Percentiles rank a stretch among this genome's conserved stretches.
These are phyloP conservation scores for Lutraria rhynchaena DNA, from an alignment of 1,140 invertebrate genomes.

Conservation along the genomic window DNA sequence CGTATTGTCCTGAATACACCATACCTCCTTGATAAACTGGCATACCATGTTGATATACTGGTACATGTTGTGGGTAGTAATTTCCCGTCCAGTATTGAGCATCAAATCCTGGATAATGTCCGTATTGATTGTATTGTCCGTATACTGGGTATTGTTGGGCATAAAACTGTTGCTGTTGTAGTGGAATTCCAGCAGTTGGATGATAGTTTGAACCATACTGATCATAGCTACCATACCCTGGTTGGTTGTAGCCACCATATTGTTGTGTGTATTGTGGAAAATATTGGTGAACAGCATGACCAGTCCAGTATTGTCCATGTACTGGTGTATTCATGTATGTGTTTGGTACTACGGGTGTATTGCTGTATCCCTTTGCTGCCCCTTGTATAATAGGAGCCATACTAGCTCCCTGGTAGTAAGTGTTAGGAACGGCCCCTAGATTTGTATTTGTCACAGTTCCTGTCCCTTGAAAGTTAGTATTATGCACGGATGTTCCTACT, in stretches of 20 bases:
- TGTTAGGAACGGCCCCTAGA: neutral
- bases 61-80: slow-evolving; percentile 1
- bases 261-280: slow-evolving; percentile 33
- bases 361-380: slow-evolving; percentile 19
- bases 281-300: too few species aligned
- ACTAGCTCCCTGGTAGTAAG: neutral
- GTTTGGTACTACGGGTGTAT: neutral
- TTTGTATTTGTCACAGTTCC: too few species aligned
- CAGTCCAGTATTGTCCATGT: slow-evolving; percentile 42
- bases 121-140: slow-evolving; percentile 6
- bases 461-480: too few species aligned
- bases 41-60: neutral
- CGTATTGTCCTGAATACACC: neutral
- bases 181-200: neutral
- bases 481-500: too few species aligned
- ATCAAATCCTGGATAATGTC: slow-evolving; percentile 15
- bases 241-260: slow-evolving; percentile 1
- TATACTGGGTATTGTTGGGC: slow-evolving; percentile 11
- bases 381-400: too few species aligned
- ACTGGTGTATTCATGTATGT: slow-evolving; percentile 5
- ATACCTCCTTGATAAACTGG: slow-evolving; percentile 4
- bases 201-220: slow-evolving; percentile 1
- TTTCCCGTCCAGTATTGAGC: slow-evolving; percentile 39
- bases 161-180: neutral
- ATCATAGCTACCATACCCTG: slow-evolving; percentile 12